These are phyloP conservation scores for Mylabris sibirica DNA, from an alignment of 2,888 invertebrate genomes.

Conservation along the genomic window DNA sequence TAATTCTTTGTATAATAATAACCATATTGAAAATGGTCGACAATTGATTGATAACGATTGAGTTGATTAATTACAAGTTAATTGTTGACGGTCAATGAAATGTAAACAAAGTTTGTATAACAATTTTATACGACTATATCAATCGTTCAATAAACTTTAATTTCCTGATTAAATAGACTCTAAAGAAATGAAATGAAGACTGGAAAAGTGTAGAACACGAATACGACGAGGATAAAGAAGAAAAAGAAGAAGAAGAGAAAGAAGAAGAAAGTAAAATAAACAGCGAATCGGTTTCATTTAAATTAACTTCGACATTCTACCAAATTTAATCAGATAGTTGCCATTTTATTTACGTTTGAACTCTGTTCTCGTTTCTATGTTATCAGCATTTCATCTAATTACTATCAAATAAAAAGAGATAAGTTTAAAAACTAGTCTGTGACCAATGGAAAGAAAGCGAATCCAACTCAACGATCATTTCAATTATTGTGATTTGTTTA, in stretches of 20 bases:
- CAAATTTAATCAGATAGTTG: conserved; percentile 24
- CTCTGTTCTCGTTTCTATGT: background rate
- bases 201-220: background rate
- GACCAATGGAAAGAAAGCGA: background rate
- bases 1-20: conserved; percentile 40
- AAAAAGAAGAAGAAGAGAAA: no score
- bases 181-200: background rate
- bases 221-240: no score
- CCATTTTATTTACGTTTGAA: conserved; percentile 15
- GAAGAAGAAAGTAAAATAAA: no score
- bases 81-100: conserved; percentile 14
- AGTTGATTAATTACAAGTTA: conserved; percentile 24
- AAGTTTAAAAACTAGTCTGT: conserved; percentile 17
- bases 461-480: background rate
- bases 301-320: conserved; percentile 27
- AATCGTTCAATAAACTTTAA: background rate
- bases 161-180: conserved; percentile 1
- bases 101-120: conserved; percentile 3
- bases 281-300: conserved; percentile 23
- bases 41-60: conserved; percentile 3
- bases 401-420: background rate
- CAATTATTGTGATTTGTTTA: conserved; percentile 14
- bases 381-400: conserved; percentile 20
- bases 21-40: conserved; percentile 26
- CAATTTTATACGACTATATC: background rate